These are phyloP conservation scores for Hydroisotoma schaefferi DNA, from an alignment of 2,888 invertebrate species.

Conservation along the genomic window DNA sequence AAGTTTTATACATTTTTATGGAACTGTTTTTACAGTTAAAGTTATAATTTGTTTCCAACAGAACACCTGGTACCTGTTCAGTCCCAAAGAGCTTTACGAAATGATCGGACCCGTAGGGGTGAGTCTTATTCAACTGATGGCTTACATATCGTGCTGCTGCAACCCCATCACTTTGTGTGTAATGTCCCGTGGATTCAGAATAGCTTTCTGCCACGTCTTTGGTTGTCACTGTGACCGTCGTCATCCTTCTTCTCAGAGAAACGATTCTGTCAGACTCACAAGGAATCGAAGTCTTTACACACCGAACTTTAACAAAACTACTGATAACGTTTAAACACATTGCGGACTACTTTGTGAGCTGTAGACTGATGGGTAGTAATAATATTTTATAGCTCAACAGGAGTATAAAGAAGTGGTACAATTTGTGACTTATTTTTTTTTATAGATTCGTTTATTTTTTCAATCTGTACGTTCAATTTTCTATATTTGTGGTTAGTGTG, in stretches of 20 bases:
- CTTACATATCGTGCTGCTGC: constrained; percentile 64
- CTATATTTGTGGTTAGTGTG: too few relatives aligned
- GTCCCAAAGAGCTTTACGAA: constrained; percentile 55
- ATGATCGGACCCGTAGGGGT: constrained; percentile 57
- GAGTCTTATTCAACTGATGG: constrained; percentile 59
- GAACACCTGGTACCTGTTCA: constrained; percentile 59
- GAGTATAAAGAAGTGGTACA: too few relatives aligned
- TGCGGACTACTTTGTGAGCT: too few relatives aligned
- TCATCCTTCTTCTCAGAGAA: constrained; percentile 23
- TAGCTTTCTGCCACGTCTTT: constrained; percentile 61
- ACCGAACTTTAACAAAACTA: constrained; percentile 26
- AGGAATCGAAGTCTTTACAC: constrained; percentile 38
- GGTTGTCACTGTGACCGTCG: constrained; percentile 53
- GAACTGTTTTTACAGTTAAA: too few relatives aligned
- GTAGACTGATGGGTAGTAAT: too few relatives aligned
- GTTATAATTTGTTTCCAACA: constrained; percentile 2
- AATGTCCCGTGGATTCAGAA: constrained; percentile 65
- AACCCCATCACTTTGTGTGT: constrained; percentile 68
- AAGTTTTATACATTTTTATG: too few relatives aligned
- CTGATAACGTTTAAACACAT: constrained; percentile 32
- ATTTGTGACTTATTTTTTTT: too few relatives aligned
- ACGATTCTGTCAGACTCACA: constrained; percentile 41
- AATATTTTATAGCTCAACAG: too few relatives aligned
- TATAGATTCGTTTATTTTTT: too few relatives aligned
- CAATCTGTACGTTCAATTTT: too few relatives aligned